phyloP scores from a whole-genome alignment of 2,888 invertebrate species.

The Lasioglossum zephyrum region DNA sequence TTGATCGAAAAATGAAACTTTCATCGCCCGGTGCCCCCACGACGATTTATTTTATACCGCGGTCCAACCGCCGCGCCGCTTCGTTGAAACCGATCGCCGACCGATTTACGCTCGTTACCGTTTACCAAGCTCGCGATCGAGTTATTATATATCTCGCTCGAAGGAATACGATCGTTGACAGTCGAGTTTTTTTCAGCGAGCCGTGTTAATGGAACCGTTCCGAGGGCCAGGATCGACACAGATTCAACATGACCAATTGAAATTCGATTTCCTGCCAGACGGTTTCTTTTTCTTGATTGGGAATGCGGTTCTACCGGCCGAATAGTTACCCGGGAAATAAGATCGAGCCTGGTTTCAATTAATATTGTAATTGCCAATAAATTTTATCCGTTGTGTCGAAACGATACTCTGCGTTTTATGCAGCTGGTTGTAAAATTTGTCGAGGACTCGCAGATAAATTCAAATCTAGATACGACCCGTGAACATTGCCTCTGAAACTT shows the following conservation, averaged over 20 bases:
- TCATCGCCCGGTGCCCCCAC: not conserved
- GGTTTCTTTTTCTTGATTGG: not conserved
- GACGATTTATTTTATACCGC: slow-evolving; percentile 28
- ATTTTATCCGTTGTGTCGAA: not conserved
- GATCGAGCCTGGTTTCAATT: not conserved
- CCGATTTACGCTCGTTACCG: slow-evolving; percentile 5
- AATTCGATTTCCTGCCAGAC: not conserved
- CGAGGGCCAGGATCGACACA: not conserved
- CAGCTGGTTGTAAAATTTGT: not conserved
- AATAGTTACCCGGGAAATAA: not conserved
- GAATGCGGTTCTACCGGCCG: slow-evolving; percentile 4
- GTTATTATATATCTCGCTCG: not conserved
- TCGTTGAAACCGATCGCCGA: not conserved
- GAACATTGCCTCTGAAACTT: not conserved
- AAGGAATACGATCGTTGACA: no score
- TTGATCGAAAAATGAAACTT: slow-evolving; percentile 43
- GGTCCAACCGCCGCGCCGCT: not conserved
- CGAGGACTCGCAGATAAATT: not conserved
- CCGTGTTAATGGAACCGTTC: not conserved
- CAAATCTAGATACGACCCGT: not conserved
- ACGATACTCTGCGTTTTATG: not conserved
- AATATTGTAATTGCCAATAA: slow-evolving; percentile 6
- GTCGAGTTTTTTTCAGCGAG: not conserved
- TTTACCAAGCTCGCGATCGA: not conserved
- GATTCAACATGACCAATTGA: not conserved